Evolutionary conservation across 2,888 invertebrate species (phyloP).

Genomic region (Pecten maximus): DNA sequence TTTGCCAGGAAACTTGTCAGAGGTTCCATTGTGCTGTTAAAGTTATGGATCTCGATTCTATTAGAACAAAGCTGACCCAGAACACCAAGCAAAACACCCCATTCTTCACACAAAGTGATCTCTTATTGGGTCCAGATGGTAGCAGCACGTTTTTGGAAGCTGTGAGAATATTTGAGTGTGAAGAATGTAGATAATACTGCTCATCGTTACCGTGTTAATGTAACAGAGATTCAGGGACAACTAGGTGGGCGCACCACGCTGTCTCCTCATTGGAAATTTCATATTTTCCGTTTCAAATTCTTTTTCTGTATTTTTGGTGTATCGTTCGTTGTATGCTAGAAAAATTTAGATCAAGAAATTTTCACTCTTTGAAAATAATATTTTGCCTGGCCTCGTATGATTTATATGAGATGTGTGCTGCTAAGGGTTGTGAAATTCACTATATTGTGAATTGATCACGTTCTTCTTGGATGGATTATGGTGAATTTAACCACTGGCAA

Average conservation of each 20-base stretch:
- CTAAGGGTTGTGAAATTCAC: too few species aligned
- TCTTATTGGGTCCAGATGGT: neutral
- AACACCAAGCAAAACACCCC: neutral
- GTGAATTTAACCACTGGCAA: too few species aligned
- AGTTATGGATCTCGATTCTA: neutral
- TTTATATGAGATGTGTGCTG: too few species aligned
- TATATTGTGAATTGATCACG: too few species aligned
- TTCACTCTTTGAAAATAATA: too few species aligned
- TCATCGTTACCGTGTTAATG: neutral
- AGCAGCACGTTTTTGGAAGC: slow-evolving; percentile 17
- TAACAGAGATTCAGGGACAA: neutral
- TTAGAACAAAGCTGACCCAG: slow-evolving; percentile 14
- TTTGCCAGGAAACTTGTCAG: neutral
- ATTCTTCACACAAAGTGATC: slow-evolving; percentile 2
- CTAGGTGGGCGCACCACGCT: neutral
- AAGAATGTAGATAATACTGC: neutral
- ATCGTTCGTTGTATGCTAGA: too few species aligned
- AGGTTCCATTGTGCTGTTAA: neutral
- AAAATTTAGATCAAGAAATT: too few species aligned
- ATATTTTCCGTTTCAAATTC: neutral
- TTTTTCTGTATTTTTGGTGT: neutral
- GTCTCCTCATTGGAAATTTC: neutral
- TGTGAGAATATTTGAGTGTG: slow-evolving; percentile 26
- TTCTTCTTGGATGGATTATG: too few species aligned
- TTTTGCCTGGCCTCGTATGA: too few species aligned